Percentiles rank a stretch among this genome's conserved stretches.
Evolutionary conservation across 2,113 vertebrate genomes (phyloP).

Genomic region (Platysteira castanea): DNA sequence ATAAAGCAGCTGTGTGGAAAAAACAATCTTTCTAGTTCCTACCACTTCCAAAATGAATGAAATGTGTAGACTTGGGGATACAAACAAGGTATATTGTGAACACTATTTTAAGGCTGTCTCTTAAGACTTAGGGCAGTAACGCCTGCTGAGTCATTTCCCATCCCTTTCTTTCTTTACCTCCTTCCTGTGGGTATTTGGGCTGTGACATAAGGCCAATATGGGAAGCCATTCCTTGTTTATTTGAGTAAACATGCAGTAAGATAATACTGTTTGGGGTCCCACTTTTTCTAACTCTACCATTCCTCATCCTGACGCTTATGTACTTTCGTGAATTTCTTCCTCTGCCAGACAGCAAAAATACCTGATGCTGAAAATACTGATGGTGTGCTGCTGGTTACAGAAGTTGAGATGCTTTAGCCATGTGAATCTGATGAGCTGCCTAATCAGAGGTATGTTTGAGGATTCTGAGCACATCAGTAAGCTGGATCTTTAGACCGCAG

Average conservation of each 20-base stretch:
- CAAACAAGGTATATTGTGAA: not conserved
- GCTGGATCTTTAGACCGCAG: not conserved
- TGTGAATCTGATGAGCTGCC: not conserved
- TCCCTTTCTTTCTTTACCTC: not conserved
- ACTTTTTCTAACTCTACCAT: rapidly evolving
- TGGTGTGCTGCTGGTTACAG: not conserved
- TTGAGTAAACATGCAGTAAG: not conserved
- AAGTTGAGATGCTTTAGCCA: not conserved
- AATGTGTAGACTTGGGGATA: not conserved
- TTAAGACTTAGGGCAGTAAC: not conserved
- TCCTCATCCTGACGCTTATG: not conserved
- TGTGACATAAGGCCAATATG: not conserved
- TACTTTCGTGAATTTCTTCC: not conserved
- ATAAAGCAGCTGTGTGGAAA: not conserved
- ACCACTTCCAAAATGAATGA: not conserved
- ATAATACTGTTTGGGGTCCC: not conserved
- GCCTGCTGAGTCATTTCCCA: not conserved
- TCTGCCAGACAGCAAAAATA: not conserved
- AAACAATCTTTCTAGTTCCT: not conserved
- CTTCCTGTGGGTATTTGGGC: not conserved
- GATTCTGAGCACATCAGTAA: not conserved
- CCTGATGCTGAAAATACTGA: not conserved
- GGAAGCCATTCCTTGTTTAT: not conserved
- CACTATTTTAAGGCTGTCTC: not conserved
- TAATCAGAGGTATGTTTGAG: not conserved